Percentiles rank a stretch among this genome's conserved stretches.
Evolutionary conservation across 2,113 vertebrate species (phyloP).

Genomic region (Carassius gibelio): DNA sequence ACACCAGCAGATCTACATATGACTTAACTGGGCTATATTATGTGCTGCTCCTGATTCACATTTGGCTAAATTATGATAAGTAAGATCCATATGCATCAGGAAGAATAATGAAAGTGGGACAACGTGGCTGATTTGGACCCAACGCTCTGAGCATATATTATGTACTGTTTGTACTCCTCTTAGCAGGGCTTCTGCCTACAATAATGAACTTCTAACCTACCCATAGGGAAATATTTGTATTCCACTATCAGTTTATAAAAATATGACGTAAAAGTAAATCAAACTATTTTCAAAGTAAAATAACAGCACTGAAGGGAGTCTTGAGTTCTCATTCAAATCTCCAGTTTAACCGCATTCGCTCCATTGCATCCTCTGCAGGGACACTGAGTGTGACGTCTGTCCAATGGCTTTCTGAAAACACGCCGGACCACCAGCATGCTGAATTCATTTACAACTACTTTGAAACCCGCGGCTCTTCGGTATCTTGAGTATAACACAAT

Average conservation of each 20-base stretch:
- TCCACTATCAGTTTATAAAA: conserved; percentile 1
- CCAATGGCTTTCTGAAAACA: conserved; percentile 26
- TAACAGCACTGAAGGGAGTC: conserved; percentile 5
- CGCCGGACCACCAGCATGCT: conserved; percentile 32
- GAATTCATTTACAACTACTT: conserved; percentile 43
- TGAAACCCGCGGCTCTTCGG: conserved; percentile 19
- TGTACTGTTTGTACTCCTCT: background rate
- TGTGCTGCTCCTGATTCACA: conserved; percentile 29
- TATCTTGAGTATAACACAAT: conserved; percentile 24
- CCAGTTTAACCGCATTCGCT: conserved; percentile 20
- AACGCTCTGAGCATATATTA: background rate
- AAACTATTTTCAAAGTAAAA: conserved; percentile 39
- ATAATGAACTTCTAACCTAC: conserved; percentile 18
- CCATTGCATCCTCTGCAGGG: conserved; percentile 16
- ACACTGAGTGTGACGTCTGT: conserved; percentile 16
- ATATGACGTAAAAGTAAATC: conserved; percentile 15
- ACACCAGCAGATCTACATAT: background rate
- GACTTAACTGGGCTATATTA: conserved; percentile 3
- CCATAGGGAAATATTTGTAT: conserved; percentile 27
- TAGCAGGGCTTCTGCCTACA: conserved; percentile 17
- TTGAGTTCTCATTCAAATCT: conserved; percentile 15
- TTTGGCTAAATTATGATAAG: conserved; percentile 16
- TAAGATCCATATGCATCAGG: conserved; percentile 20
- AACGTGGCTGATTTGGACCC: background rate
- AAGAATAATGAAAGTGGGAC: background rate